Evolutionary conservation across 2,888 invertebrate species (phyloP), one percentile per base, ranked within the genome.

Genomic region (Sesia bembeciformis): DNA sequence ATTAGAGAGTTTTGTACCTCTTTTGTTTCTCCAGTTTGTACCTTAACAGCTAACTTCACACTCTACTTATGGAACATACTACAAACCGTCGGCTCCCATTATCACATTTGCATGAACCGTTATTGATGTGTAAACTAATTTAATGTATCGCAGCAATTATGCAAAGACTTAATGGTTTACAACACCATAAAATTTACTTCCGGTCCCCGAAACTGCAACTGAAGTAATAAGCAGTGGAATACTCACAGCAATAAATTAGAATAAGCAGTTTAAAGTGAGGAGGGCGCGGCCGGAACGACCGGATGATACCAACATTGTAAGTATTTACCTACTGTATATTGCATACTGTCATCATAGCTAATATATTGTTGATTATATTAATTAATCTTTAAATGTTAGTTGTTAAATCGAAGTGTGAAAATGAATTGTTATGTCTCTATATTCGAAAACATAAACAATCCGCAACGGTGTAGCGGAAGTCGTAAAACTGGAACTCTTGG

Each of bases 141-240:
- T 81, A 84, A 86, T 81, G 81, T 81, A 72, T 78, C 76, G 76
- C 75, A 81, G 81, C 83, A 87, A 87, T 87, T 87, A 87, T 83
- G 82, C 79, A 81, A 84, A 85, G 85, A 76, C 79, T 78, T 81
- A 78, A 80, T 83, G 84, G 84, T 82, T 84, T 84, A 84, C 84
- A 80, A 79, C 83, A 76, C 82, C 80, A 82, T 84, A 82, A 81
- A 83, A 82, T 81, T 81, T 81, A 78, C 80, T 82, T 81, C 80
- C 76, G 75, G 77, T 72, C 70, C 70, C 77, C 77, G 81, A 81
- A 84, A 84, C 85, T 86, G 85, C 84, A 86, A 70, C 75, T 79
- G 78, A 78, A 81, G 85, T 85, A 85, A 84, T 86, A 86, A 86
- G 81, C 83, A 83, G 76, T 83, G 87, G 85, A 85, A 85, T 84